Evolutionary conservation across 1,140 invertebrate species (phyloP).

Genomic region (Drosophila lacertosa): DNA sequence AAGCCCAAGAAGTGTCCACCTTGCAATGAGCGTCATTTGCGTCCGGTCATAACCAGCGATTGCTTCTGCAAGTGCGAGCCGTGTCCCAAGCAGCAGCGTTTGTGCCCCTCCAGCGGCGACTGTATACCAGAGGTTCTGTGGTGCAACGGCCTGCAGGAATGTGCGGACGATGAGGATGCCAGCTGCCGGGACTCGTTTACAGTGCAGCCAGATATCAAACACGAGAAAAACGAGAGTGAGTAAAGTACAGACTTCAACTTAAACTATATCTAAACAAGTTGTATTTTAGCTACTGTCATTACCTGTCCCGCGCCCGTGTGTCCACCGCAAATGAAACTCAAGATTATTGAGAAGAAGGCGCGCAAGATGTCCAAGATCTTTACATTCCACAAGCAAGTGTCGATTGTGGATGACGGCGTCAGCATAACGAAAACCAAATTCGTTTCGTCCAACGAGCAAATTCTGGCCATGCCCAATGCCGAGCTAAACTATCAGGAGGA

Average conservation of each 20-base stretch:
- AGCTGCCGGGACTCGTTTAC: constrained; percentile 86
- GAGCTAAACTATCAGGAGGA: constrained; percentile 59
- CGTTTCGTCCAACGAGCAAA: constrained; percentile 62
- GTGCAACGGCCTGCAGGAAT: constrained; percentile 93
- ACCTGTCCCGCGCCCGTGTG: constrained; percentile 85
- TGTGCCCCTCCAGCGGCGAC: constrained; percentile 90
- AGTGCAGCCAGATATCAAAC: constrained; percentile 45
- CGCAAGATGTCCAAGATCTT: constrained; percentile 82
- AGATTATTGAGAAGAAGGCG: constrained; percentile 73
- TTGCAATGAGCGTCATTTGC: constrained; percentile 85
- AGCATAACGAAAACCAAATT: constrained; percentile 77
- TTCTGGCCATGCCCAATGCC: constrained; percentile 63
- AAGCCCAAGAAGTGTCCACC: constrained; percentile 87
- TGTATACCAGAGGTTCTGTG: constrained; percentile 90
- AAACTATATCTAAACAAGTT: not conserved
- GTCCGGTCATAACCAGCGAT: constrained; percentile 77
- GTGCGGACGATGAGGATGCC: constrained; percentile 91
- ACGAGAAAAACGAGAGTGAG: constrained; percentile 65
- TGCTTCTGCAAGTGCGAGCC: constrained; percentile 91
- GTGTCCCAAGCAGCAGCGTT: constrained; percentile 87
- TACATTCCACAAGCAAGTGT: constrained; percentile 73
- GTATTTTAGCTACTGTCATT: constrained; percentile 51
- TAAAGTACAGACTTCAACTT: not conserved
- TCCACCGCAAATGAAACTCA: constrained; percentile 86
- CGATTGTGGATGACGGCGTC: constrained; percentile 63